These are phyloP conservation scores for Clusia tigrina DNA, from an alignment of 2,888 invertebrate species.

Conservation along the genomic window DNA sequence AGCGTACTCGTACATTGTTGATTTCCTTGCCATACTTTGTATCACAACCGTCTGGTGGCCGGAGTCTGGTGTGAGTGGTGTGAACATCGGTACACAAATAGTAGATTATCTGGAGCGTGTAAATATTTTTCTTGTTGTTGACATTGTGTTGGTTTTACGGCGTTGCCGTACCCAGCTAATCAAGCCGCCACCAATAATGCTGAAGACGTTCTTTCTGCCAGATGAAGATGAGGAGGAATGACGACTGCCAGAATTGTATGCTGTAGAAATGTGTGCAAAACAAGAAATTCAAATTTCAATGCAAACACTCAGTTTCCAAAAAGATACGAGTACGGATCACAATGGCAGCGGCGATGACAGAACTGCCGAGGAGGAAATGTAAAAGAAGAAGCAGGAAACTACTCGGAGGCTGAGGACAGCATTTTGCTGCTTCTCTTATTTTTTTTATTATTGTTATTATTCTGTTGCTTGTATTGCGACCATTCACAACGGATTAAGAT, in stretches of 20 bases:
- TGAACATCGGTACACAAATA: conserved; percentile 34
- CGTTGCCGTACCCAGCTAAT: conserved; percentile 32
- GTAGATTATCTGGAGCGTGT: conserved; percentile 57
- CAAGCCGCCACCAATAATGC: conserved; percentile 8
- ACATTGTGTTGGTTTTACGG: conserved; percentile 42
- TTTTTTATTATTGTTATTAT: conserved; percentile 7
- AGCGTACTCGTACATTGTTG: not conserved
- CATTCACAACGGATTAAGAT: conserved; percentile 41
- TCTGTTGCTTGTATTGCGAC: not conserved
- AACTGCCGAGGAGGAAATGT: not conserved
- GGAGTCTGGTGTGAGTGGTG: conserved; percentile 37
- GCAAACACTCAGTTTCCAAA: not conserved
- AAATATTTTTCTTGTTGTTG: conserved; percentile 59
- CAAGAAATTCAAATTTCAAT: not conserved
- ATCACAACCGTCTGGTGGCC: too few relatives aligned
- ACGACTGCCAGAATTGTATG: too few relatives aligned
- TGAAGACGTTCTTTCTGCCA: too few relatives aligned
- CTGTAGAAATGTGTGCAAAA: too few relatives aligned
- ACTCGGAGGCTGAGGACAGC: not conserved
- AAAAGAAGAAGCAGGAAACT: conserved; percentile 1
- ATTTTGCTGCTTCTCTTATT: not conserved
- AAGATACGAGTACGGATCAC: not conserved
- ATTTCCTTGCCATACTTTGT: not conserved
- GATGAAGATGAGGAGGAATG: not conserved
- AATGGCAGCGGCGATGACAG: not conserved